Evolutionary conservation across 2,797 vertebrate species (phyloP).

Genomic region (Uromys caudimaculatus): DNA sequence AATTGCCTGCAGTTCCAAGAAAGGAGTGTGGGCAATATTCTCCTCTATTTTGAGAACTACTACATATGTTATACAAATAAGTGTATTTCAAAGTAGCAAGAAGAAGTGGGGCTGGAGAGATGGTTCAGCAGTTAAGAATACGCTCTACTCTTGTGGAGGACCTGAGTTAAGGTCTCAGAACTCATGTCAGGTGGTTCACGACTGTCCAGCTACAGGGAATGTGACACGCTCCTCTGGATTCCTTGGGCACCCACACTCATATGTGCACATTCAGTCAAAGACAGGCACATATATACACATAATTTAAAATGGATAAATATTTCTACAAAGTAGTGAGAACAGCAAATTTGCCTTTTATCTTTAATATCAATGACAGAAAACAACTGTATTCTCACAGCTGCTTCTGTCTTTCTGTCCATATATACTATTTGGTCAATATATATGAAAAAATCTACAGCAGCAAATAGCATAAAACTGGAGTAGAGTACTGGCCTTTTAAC

Average conservation of each 20-base stretch:
- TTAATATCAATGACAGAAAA: background rate
- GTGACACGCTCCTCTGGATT: background rate
- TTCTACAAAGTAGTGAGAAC: background rate
- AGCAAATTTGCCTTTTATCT: background rate
- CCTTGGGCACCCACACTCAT: background rate
- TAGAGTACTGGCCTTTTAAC: background rate
- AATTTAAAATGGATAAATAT: background rate
- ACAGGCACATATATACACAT: background rate
- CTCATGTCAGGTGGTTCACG: background rate
- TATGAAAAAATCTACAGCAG: background rate
- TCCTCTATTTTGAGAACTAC: background rate
- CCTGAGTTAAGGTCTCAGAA: background rate
- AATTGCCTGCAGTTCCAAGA: background rate
- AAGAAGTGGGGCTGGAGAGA: background rate
- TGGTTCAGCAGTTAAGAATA: background rate
- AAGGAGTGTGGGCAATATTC: background rate
- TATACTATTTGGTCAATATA: background rate
- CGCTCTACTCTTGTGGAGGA: background rate
- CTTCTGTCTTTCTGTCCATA: background rate
- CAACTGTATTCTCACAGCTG: background rate
- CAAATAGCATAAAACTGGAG: background rate
- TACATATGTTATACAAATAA: slow-evolving; percentile 5
- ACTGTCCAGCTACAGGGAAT: background rate
- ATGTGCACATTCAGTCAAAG: background rate
- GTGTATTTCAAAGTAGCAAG: background rate